Conservation (phyloP, 2,113 vertebrate genomes). For the Origma solitaria region DNA sequence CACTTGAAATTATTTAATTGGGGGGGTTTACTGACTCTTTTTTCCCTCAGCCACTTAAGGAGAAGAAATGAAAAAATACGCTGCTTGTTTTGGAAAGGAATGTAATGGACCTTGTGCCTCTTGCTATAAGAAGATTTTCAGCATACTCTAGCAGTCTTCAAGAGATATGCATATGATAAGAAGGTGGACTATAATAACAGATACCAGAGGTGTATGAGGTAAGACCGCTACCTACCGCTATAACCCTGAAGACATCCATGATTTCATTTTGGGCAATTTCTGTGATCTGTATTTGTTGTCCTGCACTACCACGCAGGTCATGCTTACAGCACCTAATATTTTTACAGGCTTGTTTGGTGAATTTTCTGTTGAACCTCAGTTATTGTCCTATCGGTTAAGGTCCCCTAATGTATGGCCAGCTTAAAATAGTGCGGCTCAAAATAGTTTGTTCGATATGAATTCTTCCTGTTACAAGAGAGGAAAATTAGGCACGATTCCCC, state of each 20-base stretch:
- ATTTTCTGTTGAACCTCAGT: neutral
- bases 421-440: conserved; percentile 10
- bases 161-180: neutral
- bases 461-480: neutral
- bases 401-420: neutral
- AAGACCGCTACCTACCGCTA: neutral
- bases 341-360: neutral
- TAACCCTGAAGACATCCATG: neutral
- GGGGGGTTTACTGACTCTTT: neutral
- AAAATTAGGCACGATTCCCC: neutral
- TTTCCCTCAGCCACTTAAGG: neutral
- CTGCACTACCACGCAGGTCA: neutral
- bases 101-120: fast-evolving
- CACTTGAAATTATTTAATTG: neutral
- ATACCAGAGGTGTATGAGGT: neutral
- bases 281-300: neutral
- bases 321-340: neutral
- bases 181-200: neutral
- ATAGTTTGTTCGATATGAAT: neutral
- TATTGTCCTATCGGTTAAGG: neutral
- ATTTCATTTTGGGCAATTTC: neutral
- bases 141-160: neutral
- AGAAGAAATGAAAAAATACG: neutral
- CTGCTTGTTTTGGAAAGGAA: neutral
- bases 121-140: neutral